Percentiles rank a stretch among this genome's conserved stretches.
These are phyloP conservation scores for human DNA, from an alignment of 2,113 vertebrate species.

Conservation along the genomic window GRCh38 chr1:150752001-150752500, in stretches of 20 bases:
- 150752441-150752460: neutral
- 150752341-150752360: neutral
- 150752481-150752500: neutral
- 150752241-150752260: neutral
- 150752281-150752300: neutral
- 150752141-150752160: neutral
- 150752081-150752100: neutral
- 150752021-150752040: neutral
- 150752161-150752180: neutral
- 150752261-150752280: neutral
- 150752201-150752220: neutral
- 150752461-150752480: neutral
- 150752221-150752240: neutral
- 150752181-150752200: neutral
- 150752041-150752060: neutral
- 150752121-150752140: neutral
- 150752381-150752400: neutral
- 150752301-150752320: neutral
- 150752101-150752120: neutral
- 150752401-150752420: neutral
- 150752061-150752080: neutral
- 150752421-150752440: neutral
- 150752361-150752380: neutral
- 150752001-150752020: slow-evolving; percentile 84
- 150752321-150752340: neutral